Conservation (phyloP, 2,113 vertebrate species). For the Heliornis fulica region DNA sequence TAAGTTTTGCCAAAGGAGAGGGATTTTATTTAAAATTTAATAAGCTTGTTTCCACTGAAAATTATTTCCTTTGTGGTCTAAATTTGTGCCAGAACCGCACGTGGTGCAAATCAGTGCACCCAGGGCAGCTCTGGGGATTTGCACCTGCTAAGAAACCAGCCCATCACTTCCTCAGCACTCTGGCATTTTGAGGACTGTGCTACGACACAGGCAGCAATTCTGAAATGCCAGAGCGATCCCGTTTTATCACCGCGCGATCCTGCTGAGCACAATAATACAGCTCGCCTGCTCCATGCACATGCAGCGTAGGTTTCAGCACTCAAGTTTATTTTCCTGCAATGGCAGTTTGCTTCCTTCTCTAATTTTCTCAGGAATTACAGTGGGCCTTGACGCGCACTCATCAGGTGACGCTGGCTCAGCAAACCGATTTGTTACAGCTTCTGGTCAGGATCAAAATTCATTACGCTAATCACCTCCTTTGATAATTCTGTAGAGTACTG, state of each 20-base stretch:
- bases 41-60: neutral
- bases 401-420: neutral
- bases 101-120: neutral
- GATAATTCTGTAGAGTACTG: neutral
- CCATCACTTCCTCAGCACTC: neutral
- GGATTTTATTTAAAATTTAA: neutral
- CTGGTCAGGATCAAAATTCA: neutral
- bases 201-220: neutral
- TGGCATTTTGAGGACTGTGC: neutral
- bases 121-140: neutral
- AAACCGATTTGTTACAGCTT: neutral
- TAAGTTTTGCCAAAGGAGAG: neutral
- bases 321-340: neutral
- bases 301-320: neutral
- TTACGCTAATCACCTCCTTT: neutral
- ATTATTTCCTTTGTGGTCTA: neutral
- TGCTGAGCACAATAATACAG: neutral
- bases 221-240: conserved; percentile 18
- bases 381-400: neutral
- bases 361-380: neutral
- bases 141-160: neutral
- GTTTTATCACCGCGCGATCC: neutral
- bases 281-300: neutral
- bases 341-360: neutral
- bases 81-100: neutral